Conservation (phyloP, 2,797 vertebrate genomes). For the Halcyon leucocephala region DNA sequence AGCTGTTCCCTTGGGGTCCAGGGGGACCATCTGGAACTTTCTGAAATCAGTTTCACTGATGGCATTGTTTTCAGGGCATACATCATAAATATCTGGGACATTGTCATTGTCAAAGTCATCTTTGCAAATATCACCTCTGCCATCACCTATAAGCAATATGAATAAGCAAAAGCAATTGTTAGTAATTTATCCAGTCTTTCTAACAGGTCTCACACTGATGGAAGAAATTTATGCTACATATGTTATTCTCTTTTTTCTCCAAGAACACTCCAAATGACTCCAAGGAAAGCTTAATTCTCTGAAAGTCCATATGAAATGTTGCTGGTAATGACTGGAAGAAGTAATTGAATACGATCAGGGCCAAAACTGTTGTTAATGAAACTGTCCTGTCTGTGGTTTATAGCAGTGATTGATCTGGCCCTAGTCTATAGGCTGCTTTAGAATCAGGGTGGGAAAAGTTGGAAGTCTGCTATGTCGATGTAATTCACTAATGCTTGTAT, state of each 20-base stretch:
- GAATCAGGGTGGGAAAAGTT: background rate
- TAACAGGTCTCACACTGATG: background rate
- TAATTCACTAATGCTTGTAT: background rate
- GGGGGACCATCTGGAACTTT: constrained; percentile 98
- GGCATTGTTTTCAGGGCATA: constrained; percentile 94
- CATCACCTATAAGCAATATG: constrained; percentile 84
- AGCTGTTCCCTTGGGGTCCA: constrained; percentile 98
- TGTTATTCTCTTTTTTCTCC: background rate
- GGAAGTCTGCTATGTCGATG: background rate
- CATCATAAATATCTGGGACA: constrained; percentile 92
- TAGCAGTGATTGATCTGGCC: background rate
- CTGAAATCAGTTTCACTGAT: constrained; percentile 96
- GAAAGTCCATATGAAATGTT: background rate
- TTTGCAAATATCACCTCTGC: constrained; percentile 94
- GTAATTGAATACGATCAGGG: background rate
- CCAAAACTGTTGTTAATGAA: background rate
- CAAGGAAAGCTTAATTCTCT: background rate
- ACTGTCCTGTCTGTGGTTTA: background rate
- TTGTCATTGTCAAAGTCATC: constrained; percentile 98
- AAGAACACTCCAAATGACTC: background rate
- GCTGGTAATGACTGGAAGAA: background rate
- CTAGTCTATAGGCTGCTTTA: background rate
- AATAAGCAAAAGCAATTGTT: background rate
- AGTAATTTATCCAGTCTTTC: background rate
- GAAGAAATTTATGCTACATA: background rate